Conservation (phyloP, 1,140 invertebrate species). For the Babylonia areolata region DNA sequence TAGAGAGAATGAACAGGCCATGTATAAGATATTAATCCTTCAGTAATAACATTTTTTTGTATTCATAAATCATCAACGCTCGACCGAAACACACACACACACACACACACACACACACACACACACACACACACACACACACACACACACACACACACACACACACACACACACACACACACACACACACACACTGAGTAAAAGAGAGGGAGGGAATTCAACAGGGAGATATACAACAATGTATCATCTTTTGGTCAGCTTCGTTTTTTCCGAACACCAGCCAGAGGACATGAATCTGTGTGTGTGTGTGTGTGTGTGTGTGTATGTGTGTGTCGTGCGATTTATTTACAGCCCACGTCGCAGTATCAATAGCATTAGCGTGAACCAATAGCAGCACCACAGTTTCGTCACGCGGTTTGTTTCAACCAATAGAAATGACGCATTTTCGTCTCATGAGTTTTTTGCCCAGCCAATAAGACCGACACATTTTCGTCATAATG, state of each 20-base stretch:
- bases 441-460: background rate
- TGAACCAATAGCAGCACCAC: too few relatives aligned
- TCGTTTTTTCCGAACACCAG: too few relatives aligned
- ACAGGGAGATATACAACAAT: background rate
- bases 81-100: constrained; percentile 19
- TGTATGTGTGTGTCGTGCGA: too few relatives aligned
- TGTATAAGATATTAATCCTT: too few relatives aligned
- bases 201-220: background rate
- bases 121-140: background rate
- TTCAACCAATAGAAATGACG: background rate
- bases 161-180: background rate
- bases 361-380: too few relatives aligned
- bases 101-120: constrained; percentile 18
- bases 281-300: too few relatives aligned
- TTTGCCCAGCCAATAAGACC: background rate
- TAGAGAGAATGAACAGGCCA: too few relatives aligned
- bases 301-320: too few relatives aligned
- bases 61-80: background rate
- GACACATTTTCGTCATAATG: background rate
- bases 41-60: too few relatives aligned
- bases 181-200: background rate
- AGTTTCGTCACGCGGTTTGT: too few relatives aligned
- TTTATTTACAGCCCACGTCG: too few relatives aligned
- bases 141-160: background rate
- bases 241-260: background rate